phyloP scores from a whole-genome alignment of 2,888 invertebrate species.

The Rutpela maculata region DNA sequence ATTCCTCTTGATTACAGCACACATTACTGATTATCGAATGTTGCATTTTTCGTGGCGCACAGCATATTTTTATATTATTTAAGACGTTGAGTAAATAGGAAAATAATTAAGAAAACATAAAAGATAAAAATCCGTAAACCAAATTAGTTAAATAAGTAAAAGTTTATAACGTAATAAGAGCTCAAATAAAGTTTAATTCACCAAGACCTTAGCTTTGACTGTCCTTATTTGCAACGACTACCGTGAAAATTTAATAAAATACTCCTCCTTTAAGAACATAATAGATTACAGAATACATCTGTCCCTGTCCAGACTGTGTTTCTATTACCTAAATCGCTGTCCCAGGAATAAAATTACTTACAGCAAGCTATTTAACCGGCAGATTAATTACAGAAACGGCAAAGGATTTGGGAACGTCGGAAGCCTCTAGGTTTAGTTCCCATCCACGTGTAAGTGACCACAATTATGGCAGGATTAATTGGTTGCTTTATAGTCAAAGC shows the following conservation, averaged over 20 bases:
- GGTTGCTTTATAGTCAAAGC: conserved; percentile 2
- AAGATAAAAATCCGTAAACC: too few species aligned
- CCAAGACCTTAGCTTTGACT: background rate
- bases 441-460: background rate
- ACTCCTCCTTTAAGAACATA: background rate
- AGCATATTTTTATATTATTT: too few species aligned
- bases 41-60: too few species aligned
- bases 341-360: conserved; percentile 1
- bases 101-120: conserved; percentile 10
- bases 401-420: background rate
- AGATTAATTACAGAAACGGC: conserved; percentile 2
- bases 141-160: too few species aligned
- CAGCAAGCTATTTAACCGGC: conserved; percentile 8
- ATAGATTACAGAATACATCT: background rate
- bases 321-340: background rate
- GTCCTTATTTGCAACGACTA: background rate
- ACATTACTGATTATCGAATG: too few species aligned
- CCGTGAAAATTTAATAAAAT: background rate
- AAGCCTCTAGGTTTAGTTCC: background rate
- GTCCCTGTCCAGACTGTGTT: background rate
- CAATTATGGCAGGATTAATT: background rate
- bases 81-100: too few species aligned
- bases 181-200: background rate
- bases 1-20: too few species aligned
- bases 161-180: background rate